Evolutionary conservation across 2,797 vertebrate species (phyloP).

Genomic region (Hozukius guyotensis): DNA sequence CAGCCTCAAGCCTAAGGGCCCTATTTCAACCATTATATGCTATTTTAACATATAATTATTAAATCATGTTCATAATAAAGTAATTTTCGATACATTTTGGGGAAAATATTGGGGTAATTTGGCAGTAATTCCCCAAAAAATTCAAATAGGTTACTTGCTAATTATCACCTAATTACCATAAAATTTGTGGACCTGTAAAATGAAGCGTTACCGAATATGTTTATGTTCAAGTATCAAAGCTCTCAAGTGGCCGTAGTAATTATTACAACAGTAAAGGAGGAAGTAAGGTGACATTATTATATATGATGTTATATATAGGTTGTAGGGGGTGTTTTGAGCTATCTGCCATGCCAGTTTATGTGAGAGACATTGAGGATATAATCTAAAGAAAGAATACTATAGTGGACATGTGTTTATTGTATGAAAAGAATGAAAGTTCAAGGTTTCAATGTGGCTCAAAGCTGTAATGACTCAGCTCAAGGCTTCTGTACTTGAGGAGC

Average conservation of each 20-base stretch:
- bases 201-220: not conserved
- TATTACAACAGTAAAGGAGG: no score
- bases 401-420: not conserved
- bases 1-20: no score
- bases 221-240: not conserved
- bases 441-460: not conserved
- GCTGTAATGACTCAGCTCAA: conserved; percentile 3
- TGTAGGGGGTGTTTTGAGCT: not conserved
- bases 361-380: not conserved
- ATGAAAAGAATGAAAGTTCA: not conserved
- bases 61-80: no score
- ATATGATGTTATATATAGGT: not conserved
- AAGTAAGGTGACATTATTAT: not conserved
- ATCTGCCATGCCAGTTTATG: not conserved
- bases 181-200: no score
- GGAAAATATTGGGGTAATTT: rapidly evolving
- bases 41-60: no score
- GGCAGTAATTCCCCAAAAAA: no score
- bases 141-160: no score
- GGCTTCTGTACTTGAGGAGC: conserved; percentile 10
- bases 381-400: not conserved
- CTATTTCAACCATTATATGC: no score
- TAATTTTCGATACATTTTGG: no score
- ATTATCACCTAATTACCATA: no score
- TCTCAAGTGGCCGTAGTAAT: no score